A percentile compares a stretch with the other conserved stretches of the same genome.
These are phyloP conservation scores for Oreochromis aureus DNA, from an alignment of 2,113 vertebrate species.

Conservation along the genomic window DNA sequence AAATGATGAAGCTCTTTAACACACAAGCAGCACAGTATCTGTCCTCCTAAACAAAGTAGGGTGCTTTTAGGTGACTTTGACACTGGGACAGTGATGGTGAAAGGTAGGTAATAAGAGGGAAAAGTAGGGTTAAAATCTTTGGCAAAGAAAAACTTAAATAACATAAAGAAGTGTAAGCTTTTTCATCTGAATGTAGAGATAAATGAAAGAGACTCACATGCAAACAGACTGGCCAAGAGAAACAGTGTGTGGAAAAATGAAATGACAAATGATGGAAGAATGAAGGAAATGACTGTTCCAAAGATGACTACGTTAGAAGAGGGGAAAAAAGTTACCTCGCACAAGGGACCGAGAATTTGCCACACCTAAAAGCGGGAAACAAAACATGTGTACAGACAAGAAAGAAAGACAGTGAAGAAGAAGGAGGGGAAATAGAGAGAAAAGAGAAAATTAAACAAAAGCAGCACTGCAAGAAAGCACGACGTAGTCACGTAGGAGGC, in stretches of 20 bases:
- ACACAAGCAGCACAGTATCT: background rate
- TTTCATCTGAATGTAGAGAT: background rate
- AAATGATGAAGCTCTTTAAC: background rate
- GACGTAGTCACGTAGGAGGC: background rate
- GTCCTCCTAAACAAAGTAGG: background rate
- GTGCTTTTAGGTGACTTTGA: background rate
- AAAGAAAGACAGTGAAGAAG: background rate
- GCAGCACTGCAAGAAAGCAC: background rate
- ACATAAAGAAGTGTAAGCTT: background rate
- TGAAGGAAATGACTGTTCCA: background rate
- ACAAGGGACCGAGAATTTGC: slow-evolving; percentile 85
- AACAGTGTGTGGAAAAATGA: background rate
- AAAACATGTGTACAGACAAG: slow-evolving; percentile 7
- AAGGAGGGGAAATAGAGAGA: background rate
- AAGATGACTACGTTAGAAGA: background rate
- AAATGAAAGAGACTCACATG: slow-evolving; percentile 43
- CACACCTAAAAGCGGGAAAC: slow-evolving; percentile 80
- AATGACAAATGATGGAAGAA: background rate
- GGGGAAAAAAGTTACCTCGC: slow-evolving; percentile 80
- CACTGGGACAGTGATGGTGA: background rate
- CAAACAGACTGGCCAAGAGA: slow-evolving; percentile 30
- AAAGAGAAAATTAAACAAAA: slow-evolving; percentile 7
- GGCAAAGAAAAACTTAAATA: background rate
- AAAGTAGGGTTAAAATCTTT: background rate
- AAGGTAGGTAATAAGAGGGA: background rate